phyloP scores from a whole-genome alignment of 2,113 vertebrate species.

The Felis chaus region DNA sequence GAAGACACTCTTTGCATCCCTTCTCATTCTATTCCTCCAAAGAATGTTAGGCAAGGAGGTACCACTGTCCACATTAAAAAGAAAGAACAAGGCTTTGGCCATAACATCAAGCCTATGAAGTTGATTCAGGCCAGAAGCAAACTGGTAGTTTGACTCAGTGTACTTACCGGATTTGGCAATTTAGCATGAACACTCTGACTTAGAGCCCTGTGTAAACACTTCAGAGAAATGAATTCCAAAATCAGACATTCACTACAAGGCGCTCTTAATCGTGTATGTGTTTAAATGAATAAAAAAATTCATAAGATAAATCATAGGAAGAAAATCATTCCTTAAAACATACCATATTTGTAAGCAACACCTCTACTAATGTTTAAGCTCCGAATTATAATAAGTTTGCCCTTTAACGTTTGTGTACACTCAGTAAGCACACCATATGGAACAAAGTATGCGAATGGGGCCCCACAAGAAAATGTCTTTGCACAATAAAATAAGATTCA shows the following conservation, averaged over 20 bases:
- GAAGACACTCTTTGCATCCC: neutral
- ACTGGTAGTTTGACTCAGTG: neutral
- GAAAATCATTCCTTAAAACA: conserved; percentile 46
- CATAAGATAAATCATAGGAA: neutral
- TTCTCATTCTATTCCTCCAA: neutral
- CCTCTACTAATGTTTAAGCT: conserved; percentile 33
- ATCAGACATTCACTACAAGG: neutral
- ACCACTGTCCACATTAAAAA: neutral
- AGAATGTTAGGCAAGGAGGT: neutral
- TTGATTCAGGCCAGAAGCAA: neutral
- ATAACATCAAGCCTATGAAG: neutral
- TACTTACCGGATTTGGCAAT: neutral
- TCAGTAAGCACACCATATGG: conserved; percentile 60
- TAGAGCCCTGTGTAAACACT: neutral
- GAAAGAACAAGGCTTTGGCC: neutral
- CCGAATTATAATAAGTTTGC: conserved; percentile 50
- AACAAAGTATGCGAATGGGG: conserved; percentile 13
- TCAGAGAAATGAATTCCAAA: neutral
- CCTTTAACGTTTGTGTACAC: conserved; percentile 49
- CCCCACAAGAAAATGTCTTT: conserved; percentile 50
- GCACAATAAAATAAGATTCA: conserved; percentile 72
- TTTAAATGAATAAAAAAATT: neutral
- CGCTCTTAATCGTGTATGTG: neutral
- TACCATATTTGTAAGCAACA: neutral
- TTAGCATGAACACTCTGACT: neutral